phyloP scores from a whole-genome alignment of 2,888 invertebrate species.

The Leuctra nigra region DNA sequence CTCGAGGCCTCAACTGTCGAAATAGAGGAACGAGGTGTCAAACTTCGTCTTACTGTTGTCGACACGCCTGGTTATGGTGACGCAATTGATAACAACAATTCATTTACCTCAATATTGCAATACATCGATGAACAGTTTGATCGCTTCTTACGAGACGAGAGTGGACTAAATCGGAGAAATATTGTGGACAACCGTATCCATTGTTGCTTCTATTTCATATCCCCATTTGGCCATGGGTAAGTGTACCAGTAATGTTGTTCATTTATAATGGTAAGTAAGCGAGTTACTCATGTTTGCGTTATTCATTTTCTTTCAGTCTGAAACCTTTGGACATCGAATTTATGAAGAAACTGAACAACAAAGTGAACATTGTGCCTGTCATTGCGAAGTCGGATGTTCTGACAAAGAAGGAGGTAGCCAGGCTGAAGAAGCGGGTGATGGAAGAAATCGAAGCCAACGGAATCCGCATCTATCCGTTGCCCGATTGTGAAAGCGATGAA shows the following conservation, averaged over 20 bases:
- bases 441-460: constrained; percentile 87
- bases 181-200: constrained; percentile 97
- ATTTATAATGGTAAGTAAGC: neutral
- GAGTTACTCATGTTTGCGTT: neutral
- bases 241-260: constrained; percentile 28
- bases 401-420: constrained; percentile 84
- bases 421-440: constrained; percentile 78
- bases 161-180: constrained; percentile 90
- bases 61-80: constrained; percentile 97
- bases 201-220: constrained; percentile 96
- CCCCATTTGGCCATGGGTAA: constrained; percentile 94
- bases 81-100: constrained; percentile 86
- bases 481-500: constrained; percentile 91
- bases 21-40: constrained; percentile 93
- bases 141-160: constrained; percentile 83
- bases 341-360: constrained; percentile 93
- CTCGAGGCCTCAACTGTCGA: constrained; percentile 93
- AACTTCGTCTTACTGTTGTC: constrained; percentile 85
- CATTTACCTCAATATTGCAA: constrained; percentile 86
- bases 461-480: constrained; percentile 90
- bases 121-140: constrained; percentile 98
- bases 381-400: constrained; percentile 95
- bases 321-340: constrained; percentile 93
- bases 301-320: constrained; percentile 50
- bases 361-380: constrained; percentile 96